Evolutionary conservation across 2,797 vertebrate genomes (phyloP), one percentile per base, ranked within the genome.

Genomic region (Chanos chanos): DNA sequence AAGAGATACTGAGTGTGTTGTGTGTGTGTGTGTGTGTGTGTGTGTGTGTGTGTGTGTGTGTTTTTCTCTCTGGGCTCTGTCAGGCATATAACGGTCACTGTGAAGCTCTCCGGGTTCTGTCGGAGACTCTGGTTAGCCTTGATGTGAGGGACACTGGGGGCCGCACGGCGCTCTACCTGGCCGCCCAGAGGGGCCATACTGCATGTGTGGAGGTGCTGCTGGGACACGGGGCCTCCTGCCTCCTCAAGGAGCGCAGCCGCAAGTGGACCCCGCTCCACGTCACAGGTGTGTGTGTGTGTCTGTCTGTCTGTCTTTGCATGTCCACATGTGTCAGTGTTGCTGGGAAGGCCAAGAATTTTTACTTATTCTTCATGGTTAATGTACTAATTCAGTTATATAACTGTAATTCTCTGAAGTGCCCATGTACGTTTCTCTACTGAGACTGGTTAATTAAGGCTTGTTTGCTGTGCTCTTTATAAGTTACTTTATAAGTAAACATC

Each of bases 11-110:
- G n/a, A n/a, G n/a, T n/a, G n/a, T n/a, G n/a, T 4, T 7, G 5
- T 31, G 3, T 21, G 5, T 6, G 9, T 24, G 3, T 22, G 19
- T 77, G 15, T n/a, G 21, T n/a, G 19, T 22, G 33, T 31, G 15
- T 27, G 8, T 31, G 5, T 13, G 22, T 8, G 8, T 12, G 7
- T 21, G 19, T 74, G 19, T n/a, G 5, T 12, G 40, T 16, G 13
- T 34, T 7, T 16, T 16, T 57, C 1, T 33, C 24, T 21, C 60
- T 56, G 34, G 50, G 52, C 7, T 49, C 19, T 15, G 3, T 18
- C 77, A 99, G 96, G 96, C 96, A 79, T 97, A 93, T 75, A 91
- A 93, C 4, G 94, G 95, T 83, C 95, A 98, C 89, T 93, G 92
- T 92, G 93, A 97, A 85, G 94, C 94, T 37, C 89, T 99, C 68